phyloP scores from a whole-genome alignment of 1,140 invertebrate species.

The Drosophila parabipectinata region DNA sequence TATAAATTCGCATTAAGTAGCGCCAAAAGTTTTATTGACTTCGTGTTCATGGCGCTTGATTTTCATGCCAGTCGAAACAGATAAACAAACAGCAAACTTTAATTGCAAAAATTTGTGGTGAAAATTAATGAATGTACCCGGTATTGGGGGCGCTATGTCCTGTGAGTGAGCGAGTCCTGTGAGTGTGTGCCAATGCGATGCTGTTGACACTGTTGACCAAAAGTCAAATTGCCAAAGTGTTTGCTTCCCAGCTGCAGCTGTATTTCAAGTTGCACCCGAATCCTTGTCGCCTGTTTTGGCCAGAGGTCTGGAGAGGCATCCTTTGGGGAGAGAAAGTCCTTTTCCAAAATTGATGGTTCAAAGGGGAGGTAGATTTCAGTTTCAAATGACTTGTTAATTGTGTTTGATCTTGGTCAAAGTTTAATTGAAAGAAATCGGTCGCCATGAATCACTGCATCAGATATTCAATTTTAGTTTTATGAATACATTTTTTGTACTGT shows the following conservation, averaged over 20 bases:
- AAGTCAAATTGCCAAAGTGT: constrained; percentile 81
- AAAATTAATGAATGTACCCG: constrained; percentile 75
- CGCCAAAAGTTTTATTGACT: constrained; percentile 81
- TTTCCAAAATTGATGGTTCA: constrained; percentile 35
- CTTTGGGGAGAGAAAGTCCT: constrained; percentile 2
- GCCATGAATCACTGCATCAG: no score
- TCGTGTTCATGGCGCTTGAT: constrained; percentile 75
- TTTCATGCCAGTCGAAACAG: constrained; percentile 69
- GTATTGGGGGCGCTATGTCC: constrained; percentile 2
- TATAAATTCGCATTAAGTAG: constrained; percentile 82
- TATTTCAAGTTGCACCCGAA: constrained; percentile 38
- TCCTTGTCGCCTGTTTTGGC: constrained; percentile 11
- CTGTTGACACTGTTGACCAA: constrained; percentile 77
- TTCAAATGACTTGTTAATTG: constrained; percentile 70
- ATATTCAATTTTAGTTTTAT: constrained; percentile 1
- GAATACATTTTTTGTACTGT: no score
- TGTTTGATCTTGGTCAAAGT: constrained; percentile 59
- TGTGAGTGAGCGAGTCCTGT: neutral
- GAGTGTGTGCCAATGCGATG: constrained; percentile 27
- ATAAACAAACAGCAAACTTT: constrained; percentile 82
- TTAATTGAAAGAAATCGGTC: neutral
- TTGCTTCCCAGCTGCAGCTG: constrained; percentile 56
- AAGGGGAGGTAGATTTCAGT: constrained; percentile 26
- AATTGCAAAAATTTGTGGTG: constrained; percentile 81
- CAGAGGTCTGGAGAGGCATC: neutral